A percentile compares a stretch with the other conserved stretches of the same genome.
Conservation (phyloP, 2,797 vertebrate genomes). For the Enteromius anoplus region DNA sequence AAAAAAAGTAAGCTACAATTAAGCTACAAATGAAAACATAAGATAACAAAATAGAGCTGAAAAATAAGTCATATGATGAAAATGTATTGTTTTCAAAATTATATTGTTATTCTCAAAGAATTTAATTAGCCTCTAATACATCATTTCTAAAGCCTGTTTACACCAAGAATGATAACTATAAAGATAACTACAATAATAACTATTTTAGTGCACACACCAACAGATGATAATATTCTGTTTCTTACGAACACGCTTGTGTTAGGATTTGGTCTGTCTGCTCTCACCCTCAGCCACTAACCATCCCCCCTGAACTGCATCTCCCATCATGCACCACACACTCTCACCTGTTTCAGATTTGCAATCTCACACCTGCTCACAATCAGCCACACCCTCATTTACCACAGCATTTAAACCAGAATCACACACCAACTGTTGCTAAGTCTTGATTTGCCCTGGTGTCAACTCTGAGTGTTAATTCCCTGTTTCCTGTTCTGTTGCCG, state of each 20-base stretch:
- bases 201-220: neutral
- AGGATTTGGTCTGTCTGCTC: too few relatives aligned
- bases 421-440: too few relatives aligned
- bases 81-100: neutral
- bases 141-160: neutral
- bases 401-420: too few relatives aligned
- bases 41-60: neutral
- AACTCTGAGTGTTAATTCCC: too few relatives aligned
- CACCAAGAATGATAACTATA: neutral
- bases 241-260: neutral
- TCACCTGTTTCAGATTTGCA: too few relatives aligned
- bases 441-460: too few relatives aligned
- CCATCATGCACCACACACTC: too few relatives aligned
- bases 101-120: neutral
- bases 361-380: too few relatives aligned
- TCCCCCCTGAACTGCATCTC: too few relatives aligned
- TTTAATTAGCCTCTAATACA: neutral
- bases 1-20: neutral
- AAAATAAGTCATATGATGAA: neutral
- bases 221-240: neutral
- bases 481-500: too few relatives aligned
- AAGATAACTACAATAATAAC: neutral
- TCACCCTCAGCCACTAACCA: too few relatives aligned
- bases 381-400: too few relatives aligned
- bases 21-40: neutral